Base-by-base conservation (phyloP, 2,797 vertebrate genomes). In the Adelosebastes latens region DNA sequence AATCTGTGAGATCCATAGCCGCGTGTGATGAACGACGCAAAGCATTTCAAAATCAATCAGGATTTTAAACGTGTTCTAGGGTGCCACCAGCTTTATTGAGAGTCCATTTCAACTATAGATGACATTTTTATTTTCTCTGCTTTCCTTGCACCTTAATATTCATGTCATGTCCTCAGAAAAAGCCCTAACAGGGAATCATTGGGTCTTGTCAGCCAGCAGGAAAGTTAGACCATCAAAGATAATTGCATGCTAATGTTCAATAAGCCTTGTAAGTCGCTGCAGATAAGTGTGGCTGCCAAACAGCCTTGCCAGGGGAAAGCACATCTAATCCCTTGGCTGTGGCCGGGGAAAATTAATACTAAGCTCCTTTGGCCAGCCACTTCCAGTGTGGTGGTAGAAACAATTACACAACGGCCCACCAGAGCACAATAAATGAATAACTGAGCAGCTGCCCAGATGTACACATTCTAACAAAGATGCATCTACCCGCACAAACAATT, bases 241-340 rank as follows among this genome's bases (percentile, higher is more conserved):
- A 94, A 94, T 94, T 91, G 88, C 91, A 93, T 92, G 92, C 90
- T 94, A 92, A 94, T 94, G 92, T 95, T 92, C 89, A 93, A 88
- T 93, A 94, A 95, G 92, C 91, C 92, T 92, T 91, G 90, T 93
- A 93, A 93, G 91, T 93, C 84, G 79, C 83, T 83, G 87, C 82
- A 91, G 88, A 94, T 90, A 91, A 93, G 89, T 90, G 88, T 87
- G 85, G 85, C 90, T 92, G 91, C 91, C 90, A 92, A 92, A 91
- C 90, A 89, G 89, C 83, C 63, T 87, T 91, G 90, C 91, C 92
- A 92, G 62, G 88, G 90, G 87, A 92, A 89, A 89, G 89, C 92
- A 88, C 89, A 87, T 92, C 85, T 93, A 93, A 93, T 94, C 88
- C 91, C 92, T 79, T 84, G 83, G 87, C 88, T 90, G 79, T 89